These are phyloP conservation scores for Marronus borbonicus DNA, from an alignment of 2,888 invertebrate genomes.

Conservation along the genomic window DNA sequence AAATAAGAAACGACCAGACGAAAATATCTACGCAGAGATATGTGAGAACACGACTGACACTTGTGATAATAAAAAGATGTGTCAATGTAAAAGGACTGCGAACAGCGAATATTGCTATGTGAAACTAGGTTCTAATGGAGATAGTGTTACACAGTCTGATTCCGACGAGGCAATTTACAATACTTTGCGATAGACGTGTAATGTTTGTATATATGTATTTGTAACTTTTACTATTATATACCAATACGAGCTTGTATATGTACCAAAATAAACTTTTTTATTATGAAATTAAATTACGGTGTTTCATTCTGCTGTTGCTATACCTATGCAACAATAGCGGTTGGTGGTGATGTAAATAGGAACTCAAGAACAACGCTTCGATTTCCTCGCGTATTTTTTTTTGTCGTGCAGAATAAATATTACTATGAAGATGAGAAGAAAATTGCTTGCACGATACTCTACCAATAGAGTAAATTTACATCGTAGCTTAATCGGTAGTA, in stretches of 20 bases:
- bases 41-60: constrained; percentile 67
- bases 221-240: constrained; percentile 44
- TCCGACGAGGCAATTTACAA: constrained; percentile 70
- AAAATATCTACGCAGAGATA: constrained; percentile 83
- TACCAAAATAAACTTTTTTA: constrained; percentile 51
- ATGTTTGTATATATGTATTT: constrained; percentile 48
- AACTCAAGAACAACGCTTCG: too few species aligned
- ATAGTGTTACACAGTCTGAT: constrained; percentile 68
- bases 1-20: constrained; percentile 68
- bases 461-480: too few species aligned
- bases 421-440: too few species aligned
- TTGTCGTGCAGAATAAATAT: too few species aligned
- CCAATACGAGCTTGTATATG: constrained; percentile 49
- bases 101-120: constrained; percentile 66
- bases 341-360: too few species aligned
- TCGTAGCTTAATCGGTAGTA: too few species aligned
- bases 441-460: too few species aligned
- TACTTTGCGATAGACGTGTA: constrained; percentile 63
- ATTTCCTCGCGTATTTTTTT: too few species aligned
- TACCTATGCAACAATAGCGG: too few species aligned
- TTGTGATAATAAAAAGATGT: constrained; percentile 61
- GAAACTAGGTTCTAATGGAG: constrained; percentile 67
- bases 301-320: not conserved
- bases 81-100: constrained; percentile 60
- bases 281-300: constrained; percentile 4